Conservation (phyloP, 2,113 vertebrate species). For the Dicentrarchus labrax region DNA sequence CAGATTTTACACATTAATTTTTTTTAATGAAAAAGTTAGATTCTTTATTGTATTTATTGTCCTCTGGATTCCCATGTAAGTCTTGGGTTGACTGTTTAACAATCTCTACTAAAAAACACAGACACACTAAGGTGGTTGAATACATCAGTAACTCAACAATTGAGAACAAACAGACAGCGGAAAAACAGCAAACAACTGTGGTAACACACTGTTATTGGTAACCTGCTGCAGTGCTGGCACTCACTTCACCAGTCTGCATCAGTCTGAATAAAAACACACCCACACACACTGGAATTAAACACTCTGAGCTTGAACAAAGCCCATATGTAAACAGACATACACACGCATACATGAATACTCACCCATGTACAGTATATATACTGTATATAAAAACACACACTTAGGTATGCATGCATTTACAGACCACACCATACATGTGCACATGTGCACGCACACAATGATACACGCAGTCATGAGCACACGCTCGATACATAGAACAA, state of each 20-base stretch:
- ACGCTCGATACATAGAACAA: slow-evolving; percentile 51
- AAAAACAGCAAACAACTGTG: slow-evolving; percentile 45
- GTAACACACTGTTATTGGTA: slow-evolving; percentile 63
- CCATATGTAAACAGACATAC: slow-evolving; percentile 56
- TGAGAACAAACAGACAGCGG: slow-evolving; percentile 48
- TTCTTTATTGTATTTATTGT: slow-evolving; percentile 14
- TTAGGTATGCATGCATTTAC: slow-evolving; percentile 27
- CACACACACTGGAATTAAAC: slow-evolving; percentile 67
- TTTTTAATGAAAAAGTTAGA: background rate
- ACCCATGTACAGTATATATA: slow-evolving; percentile 8
- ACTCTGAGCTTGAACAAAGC: slow-evolving; percentile 65
- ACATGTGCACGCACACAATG: slow-evolving; percentile 29
- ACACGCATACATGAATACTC: slow-evolving; percentile 35
- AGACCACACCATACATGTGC: background rate
- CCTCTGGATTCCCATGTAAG: slow-evolving; percentile 37
- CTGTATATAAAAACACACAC: slow-evolving; percentile 22
- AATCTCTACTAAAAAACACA: slow-evolving; percentile 54
- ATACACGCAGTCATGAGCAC: slow-evolving; percentile 38
- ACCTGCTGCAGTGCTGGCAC: slow-evolving; percentile 75
- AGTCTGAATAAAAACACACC: slow-evolving; percentile 65
- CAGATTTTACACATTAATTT: background rate
- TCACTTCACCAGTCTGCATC: slow-evolving; percentile 73
- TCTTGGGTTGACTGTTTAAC: background rate
- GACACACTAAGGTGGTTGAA: slow-evolving; percentile 68
- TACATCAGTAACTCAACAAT: slow-evolving; percentile 61